A percentile compares a stretch with the other conserved stretches of the same genome.
phyloP scores from a whole-genome alignment of 2,797 vertebrate species.

The Sebastes steindachneri region DNA sequence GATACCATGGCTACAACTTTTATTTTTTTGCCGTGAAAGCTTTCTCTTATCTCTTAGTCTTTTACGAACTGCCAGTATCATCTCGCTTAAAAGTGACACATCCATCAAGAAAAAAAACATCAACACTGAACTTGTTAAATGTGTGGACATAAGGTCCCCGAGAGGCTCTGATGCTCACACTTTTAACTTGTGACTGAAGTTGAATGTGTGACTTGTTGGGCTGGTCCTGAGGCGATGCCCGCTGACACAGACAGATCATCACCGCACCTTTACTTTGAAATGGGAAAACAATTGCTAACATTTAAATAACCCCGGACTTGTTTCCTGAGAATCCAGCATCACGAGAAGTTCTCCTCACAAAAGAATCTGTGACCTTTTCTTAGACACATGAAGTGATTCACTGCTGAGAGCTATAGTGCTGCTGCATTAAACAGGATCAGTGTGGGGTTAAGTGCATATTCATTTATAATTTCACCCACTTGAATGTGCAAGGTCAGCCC shows the following conservation, averaged over 20 bases:
- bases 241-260: neutral
- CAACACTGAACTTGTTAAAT: neutral
- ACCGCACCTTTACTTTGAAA: neutral
- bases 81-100: neutral
- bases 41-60: neutral
- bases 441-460: neutral
- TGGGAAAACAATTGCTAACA: neutral
- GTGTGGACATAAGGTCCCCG: neutral
- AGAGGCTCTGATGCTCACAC: neutral
- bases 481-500: no score
- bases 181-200: conserved; percentile 30
- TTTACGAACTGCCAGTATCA: neutral
- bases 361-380: conserved; percentile 1
- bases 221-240: neutral
- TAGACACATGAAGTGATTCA: neutral
- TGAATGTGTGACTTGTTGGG: neutral
- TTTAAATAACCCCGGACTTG: neutral
- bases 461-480: no score
- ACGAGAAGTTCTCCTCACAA: neutral
- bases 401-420: neutral
- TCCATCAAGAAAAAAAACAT: neutral
- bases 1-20: neutral
- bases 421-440: neutral
- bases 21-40: neutral
- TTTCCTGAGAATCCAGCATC: neutral